Evolutionary conservation across 2,797 vertebrate genomes (phyloP).

Genomic region (Darevskia nairensis): DNA sequence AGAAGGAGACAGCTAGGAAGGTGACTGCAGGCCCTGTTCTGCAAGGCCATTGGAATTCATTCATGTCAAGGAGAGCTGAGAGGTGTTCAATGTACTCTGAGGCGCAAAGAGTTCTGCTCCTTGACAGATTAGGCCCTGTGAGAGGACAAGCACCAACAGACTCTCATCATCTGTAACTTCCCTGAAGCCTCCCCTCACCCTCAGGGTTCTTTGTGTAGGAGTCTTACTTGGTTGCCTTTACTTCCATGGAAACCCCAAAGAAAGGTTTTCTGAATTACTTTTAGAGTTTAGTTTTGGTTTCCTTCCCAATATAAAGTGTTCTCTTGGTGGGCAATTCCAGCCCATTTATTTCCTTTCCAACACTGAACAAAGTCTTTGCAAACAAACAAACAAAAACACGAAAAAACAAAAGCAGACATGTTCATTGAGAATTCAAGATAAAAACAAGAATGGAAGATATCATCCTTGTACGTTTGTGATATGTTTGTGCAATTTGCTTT

Average conservation of each 20-base stretch:
- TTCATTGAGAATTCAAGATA: conserved; percentile 24
- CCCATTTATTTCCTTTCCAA: conserved; percentile 21
- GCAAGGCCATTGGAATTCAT: background rate
- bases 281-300: background rate
- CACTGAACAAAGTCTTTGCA: conserved; percentile 8
- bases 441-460: background rate
- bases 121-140: background rate
- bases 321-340: background rate
- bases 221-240: conserved; percentile 12
- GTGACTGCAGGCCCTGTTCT: background rate
- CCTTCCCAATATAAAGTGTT: conserved; percentile 35
- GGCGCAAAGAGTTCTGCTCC: conserved; percentile 21
- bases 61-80: background rate
- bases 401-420: background rate
- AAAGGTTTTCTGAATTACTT: conserved; percentile 31
- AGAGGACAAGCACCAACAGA: conserved; percentile 14
- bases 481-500: rapidly evolving
- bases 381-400: background rate
- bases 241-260: conserved; percentile 47
- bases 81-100: background rate
- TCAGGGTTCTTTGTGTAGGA: conserved; percentile 1
- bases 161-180: background rate
- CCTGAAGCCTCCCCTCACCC: background rate
- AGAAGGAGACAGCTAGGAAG: background rate
- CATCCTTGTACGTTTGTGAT: background rate